phyloP scores from a whole-genome alignment of 2,797 vertebrate genomes.

The Apogon talboti region DNA sequence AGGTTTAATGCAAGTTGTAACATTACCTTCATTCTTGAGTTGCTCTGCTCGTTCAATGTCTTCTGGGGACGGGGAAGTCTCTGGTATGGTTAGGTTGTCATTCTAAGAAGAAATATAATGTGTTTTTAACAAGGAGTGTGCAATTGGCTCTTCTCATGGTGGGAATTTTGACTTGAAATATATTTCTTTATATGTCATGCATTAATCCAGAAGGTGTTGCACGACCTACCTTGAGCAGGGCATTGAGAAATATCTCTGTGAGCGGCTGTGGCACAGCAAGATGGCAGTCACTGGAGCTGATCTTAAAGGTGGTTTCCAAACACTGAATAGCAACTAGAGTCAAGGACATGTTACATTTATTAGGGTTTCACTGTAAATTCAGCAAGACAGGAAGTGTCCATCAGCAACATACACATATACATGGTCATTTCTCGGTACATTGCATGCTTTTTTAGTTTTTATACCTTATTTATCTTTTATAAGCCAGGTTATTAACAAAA shows the following conservation, averaged over 20 bases:
- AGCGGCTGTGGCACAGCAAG: conserved; percentile 90
- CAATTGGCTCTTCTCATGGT: not conserved
- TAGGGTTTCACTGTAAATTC: too few relatives aligned
- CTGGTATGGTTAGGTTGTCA: conserved; percentile 86
- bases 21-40: conserved; percentile 94
- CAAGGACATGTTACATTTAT: not conserved
- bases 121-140: not conserved
- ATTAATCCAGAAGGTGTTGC: too few relatives aligned
- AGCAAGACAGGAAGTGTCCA: too few relatives aligned
- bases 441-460: not conserved
- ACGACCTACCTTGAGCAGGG: conserved; percentile 89
- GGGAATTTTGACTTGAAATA: not conserved
- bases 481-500: not conserved
- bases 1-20: not conserved
- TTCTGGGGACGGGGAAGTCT: conserved; percentile 86
- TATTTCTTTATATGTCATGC: not conserved
- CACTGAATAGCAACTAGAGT: conserved; percentile 94
- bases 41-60: conserved; percentile 92
- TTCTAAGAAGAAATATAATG: conserved; percentile 78
- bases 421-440: not conserved
- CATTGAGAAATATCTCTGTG: conserved; percentile 92
- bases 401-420: not conserved
- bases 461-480: not conserved
- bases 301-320: conserved; percentile 97
- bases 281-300: conserved; percentile 91